Percentiles rank a stretch among this genome's conserved stretches.
These are phyloP conservation scores for Paratilapia polleni DNA, from an alignment of 2,113 vertebrate species.

Conservation along the genomic window DNA sequence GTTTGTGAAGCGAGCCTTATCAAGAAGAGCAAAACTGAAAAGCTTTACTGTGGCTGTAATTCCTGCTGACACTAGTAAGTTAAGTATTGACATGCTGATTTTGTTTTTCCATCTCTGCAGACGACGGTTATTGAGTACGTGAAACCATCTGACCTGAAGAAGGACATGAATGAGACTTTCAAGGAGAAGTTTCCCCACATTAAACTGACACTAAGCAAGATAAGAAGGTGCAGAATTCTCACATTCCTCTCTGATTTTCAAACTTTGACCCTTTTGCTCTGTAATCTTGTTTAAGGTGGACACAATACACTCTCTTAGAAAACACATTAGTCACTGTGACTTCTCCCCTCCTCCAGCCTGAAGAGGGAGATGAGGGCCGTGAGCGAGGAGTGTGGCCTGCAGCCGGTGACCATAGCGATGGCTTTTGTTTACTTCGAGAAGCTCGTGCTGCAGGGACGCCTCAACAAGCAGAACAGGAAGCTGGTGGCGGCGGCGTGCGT, in stretches of 20 bases:
- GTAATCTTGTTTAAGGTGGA: not conserved
- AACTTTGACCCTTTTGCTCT: not conserved
- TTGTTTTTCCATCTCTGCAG: conserved; percentile 72
- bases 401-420: conserved; percentile 94
- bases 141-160: conserved; percentile 97
- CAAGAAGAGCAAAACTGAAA: not conserved
- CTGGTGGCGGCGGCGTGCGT: conserved; percentile 93
- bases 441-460: conserved; percentile 93
- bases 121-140: conserved; percentile 97
- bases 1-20: not conserved
- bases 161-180: conserved; percentile 98
- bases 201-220: conserved; percentile 95
- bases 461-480: conserved; percentile 99
- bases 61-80: not conserved
- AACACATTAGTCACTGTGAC: not conserved
- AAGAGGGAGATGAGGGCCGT: conserved; percentile 95
- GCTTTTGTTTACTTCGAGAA: conserved; percentile 99
- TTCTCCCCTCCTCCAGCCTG: conserved; percentile 76
- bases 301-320: not conserved
- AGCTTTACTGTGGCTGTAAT: not conserved
- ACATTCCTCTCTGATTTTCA: not conserved
- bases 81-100: not conserved
- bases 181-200: conserved; percentile 96
- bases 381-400: conserved; percentile 91
- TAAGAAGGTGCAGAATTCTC: conserved; percentile 85